A percentile compares a stretch with the other conserved stretches of the same genome.
These are phyloP conservation scores for Agrilus planipennis DNA, from an alignment of 1,140 invertebrate species.

Conservation along the genomic window DNA sequence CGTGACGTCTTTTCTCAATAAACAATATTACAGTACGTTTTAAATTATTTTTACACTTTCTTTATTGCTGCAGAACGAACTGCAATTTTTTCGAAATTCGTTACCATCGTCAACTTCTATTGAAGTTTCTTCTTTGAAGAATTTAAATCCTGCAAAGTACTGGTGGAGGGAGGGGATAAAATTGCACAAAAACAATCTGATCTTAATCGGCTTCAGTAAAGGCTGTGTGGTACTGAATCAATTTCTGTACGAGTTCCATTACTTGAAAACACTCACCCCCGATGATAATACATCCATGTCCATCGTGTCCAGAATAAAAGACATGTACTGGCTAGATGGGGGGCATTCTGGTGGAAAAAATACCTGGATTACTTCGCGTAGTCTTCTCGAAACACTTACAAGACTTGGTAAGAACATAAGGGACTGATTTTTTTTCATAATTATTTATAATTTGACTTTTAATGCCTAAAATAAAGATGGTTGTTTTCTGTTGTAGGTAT, in stretches of 20 bases:
- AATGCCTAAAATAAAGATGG: neutral
- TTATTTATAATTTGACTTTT: neutral
- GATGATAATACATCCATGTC: constrained; percentile 39
- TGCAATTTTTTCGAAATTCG: too few species aligned
- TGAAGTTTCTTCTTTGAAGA: too few species aligned
- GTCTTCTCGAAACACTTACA: constrained; percentile 55
- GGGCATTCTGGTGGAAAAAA: constrained; percentile 72
- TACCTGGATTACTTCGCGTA: constrained; percentile 70
- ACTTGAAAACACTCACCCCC: constrained; percentile 51
- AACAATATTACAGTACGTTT: too few species aligned
- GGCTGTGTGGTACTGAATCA: constrained; percentile 87
- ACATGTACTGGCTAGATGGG: constrained; percentile 80
- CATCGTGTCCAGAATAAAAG: constrained; percentile 48
- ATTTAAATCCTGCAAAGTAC: too few species aligned
- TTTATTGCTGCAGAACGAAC: too few species aligned
- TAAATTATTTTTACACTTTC: too few species aligned
- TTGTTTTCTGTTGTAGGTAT: constrained; percentile 36
- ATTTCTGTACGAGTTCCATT: constrained; percentile 72
- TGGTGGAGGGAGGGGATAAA: constrained; percentile 28
- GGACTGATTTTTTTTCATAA: neutral
- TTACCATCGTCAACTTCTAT: too few species aligned
- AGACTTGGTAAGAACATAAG: constrained; percentile 40
- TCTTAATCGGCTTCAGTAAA: constrained; percentile 78
- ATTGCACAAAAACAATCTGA: constrained; percentile 39
- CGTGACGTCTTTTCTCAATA: too few species aligned